Conservation (phyloP, 2,113 vertebrate genomes). For the Thunnus maccoyii region DNA sequence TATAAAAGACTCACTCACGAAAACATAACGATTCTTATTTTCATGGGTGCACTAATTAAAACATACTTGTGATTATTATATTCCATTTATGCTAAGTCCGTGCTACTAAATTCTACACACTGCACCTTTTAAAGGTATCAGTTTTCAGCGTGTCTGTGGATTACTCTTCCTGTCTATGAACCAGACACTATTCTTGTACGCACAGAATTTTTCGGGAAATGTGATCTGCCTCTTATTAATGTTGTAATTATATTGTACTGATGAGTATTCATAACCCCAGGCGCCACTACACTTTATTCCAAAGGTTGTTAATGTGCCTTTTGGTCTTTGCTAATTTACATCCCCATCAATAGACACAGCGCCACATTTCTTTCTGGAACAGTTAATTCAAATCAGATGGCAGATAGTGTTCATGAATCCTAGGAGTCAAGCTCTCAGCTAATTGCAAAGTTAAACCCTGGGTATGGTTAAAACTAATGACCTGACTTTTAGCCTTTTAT, state of each 20-base stretch:
- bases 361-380: conserved; percentile 16
- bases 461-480: conserved; percentile 52
- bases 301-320: conserved; percentile 43
- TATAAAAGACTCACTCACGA: no score
- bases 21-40: no score
- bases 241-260: conserved; percentile 55
- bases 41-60: no score
- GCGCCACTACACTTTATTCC: conserved; percentile 49
- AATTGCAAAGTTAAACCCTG: conserved; percentile 60
- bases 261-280: conserved; percentile 54
- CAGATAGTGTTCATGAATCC: conserved; percentile 40
- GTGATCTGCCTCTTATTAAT: conserved; percentile 49
- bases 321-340: conserved; percentile 54
- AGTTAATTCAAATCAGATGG: conserved; percentile 45
- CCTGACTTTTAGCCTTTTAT: conserved; percentile 50
- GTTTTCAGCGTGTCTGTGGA: background rate
- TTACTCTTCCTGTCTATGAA: background rate
- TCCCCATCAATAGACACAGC: conserved; percentile 13
- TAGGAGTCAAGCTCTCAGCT: conserved; percentile 32
- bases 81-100: no score
- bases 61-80: no score
- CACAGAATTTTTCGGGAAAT: conserved; percentile 15
- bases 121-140: background rate
- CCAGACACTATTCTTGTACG: background rate
- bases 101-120: no score